These are phyloP conservation scores for Saguinus imperator DNA, from an alignment of 2,113 vertebrate genomes.

Conservation along the genomic window DNA sequence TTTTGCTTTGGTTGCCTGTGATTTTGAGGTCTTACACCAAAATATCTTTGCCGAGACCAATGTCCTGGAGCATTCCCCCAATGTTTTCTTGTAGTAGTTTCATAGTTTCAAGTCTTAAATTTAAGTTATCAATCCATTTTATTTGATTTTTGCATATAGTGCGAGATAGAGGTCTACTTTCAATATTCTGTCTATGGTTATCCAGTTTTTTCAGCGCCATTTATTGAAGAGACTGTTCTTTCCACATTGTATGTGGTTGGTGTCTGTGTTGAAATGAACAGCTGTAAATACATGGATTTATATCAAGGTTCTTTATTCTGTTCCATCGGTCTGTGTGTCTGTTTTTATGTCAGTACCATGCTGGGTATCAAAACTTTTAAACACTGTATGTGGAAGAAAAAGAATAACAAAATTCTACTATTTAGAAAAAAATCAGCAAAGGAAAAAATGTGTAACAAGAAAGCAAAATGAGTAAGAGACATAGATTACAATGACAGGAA, in stretches of 20 bases:
- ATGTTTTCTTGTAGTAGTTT: not conserved
- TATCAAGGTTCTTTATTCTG: not conserved
- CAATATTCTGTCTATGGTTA: not conserved
- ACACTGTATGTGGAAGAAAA: not conserved
- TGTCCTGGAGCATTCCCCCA: not conserved
- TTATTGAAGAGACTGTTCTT: not conserved
- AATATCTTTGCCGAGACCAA: not conserved
- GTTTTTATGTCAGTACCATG: not conserved
- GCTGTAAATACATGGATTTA: not conserved
- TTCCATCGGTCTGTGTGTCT: not conserved
- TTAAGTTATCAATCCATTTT: not conserved
- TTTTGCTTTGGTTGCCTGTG: not conserved
- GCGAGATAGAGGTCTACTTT: not conserved
- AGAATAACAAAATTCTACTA: not conserved
- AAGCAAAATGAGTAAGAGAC: constrained; percentile 17
- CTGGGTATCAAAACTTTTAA: not conserved
- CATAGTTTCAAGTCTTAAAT: not conserved
- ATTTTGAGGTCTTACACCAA: not conserved
- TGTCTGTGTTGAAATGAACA: not conserved
- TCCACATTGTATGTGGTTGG: not conserved
- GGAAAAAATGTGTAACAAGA: not conserved
- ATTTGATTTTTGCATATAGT: not conserved
- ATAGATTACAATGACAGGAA: not conserved
- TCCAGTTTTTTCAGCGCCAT: not conserved
- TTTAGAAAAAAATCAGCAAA: constrained; percentile 30